A percentile compares a stretch with the other conserved stretches of the same genome.
Conservation (phyloP, 2,888 invertebrate species). For the Lasioglossum leucozonium region DNA sequence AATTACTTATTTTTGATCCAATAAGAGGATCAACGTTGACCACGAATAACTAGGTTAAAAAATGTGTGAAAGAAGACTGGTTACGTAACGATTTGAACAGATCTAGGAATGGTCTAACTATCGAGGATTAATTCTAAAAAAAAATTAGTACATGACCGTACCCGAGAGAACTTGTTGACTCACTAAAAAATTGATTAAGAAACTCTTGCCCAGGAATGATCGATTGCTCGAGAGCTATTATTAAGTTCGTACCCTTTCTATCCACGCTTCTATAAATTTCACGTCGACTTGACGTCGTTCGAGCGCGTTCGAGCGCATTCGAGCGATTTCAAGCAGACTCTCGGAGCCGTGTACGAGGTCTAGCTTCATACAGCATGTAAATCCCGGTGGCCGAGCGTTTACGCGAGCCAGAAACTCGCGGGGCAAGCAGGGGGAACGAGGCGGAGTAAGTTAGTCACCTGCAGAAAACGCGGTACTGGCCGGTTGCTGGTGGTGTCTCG, state of each 20-base stretch:
- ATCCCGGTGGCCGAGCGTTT: constrained; percentile 8
- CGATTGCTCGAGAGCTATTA: neutral
- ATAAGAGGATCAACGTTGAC: neutral
- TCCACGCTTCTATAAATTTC: neutral
- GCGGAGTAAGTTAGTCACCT: constrained; percentile 59
- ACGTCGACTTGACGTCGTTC: neutral
- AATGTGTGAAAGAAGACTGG: neutral
- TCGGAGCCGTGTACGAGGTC: neutral
- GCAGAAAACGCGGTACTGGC: constrained; percentile 30
- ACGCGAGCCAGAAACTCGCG: constrained; percentile 13
- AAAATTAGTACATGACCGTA: too few species aligned
- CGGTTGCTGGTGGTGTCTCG: constrained; percentile 45
- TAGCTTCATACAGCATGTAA: neutral
- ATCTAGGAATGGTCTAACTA: neutral
- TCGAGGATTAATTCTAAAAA: too few species aligned
- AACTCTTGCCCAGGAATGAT: neutral
- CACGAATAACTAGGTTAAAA: neutral
- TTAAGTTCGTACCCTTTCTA: neutral
- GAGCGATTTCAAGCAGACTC: neutral
- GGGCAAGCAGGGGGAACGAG: constrained; percentile 25
- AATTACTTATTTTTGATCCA: neutral
- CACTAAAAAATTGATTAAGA: neutral
- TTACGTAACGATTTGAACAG: neutral
- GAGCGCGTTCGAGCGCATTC: neutral
- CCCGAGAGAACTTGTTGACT: neutral